Conservation (phyloP, 2,888 invertebrate genomes). For the Drosophila macrothrix region DNA sequence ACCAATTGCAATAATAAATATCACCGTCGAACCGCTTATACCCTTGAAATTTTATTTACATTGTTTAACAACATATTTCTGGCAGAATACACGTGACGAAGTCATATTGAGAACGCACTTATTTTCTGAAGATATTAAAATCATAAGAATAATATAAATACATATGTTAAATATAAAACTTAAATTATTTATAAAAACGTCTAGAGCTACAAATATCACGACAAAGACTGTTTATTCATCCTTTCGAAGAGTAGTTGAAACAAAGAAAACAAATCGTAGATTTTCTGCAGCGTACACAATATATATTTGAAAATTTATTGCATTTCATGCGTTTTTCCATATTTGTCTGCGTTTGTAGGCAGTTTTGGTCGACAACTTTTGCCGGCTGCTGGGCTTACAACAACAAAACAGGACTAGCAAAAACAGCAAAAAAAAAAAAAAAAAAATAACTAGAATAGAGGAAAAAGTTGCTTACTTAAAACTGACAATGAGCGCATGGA, state of each 20-base stretch:
- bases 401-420: slow-evolving; percentile 28
- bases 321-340: slow-evolving; percentile 73
- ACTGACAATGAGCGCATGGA: slow-evolving; percentile 79
- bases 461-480: slow-evolving; percentile 76
- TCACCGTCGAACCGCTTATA: neutral
- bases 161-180: neutral
- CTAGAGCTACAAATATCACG: neutral
- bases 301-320: slow-evolving; percentile 79
- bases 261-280: slow-evolving; percentile 11
- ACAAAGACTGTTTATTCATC: neutral
- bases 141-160: neutral
- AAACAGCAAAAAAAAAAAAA: slow-evolving; percentile 33
- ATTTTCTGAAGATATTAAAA: neutral
- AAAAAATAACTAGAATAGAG: slow-evolving; percentile 29
- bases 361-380: slow-evolving; percentile 73
- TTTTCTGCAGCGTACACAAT: slow-evolving; percentile 52
- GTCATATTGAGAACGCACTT: neutral
- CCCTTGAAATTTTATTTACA: neutral
- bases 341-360: slow-evolving; percentile 78
- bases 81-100: neutral
- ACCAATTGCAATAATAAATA: neutral
- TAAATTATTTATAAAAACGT: neutral
- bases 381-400: slow-evolving; percentile 50
- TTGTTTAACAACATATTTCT: neutral
- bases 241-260: slow-evolving; percentile 13